Base-by-base conservation (phyloP, 2,797 vertebrate species). In the Falco concolor region DNA sequence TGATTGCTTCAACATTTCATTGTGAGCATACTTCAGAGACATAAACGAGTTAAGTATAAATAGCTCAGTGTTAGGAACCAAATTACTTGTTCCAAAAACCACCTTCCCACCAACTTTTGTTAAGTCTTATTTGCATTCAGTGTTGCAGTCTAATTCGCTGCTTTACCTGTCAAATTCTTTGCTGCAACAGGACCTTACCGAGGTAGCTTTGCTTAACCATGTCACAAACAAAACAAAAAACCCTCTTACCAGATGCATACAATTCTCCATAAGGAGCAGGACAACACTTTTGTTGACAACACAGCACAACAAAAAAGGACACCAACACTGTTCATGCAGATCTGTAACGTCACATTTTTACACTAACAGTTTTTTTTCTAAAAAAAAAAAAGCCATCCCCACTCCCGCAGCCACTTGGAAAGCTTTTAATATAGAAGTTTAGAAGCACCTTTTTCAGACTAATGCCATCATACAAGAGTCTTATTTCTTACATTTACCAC, bases 391-490 rank as follows among this genome's bases (percentile, higher is more conserved):
- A 40, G 40, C 0, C 19, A 44, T 18, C 44, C 44, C 44, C 44
- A 18, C 2, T 3, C 6, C 21, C 13, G 8, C 1, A 0, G 60
- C 49, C 60, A 63, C 22, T 5, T 21, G 12, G 30, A 12, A 65
- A 84, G 8, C 22, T 81, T 47, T 49, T 63, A 74, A 14, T 3
- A 45, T 1, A 42, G 11, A 57, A 53, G 14, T 36, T 70, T 24
- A 73, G 27, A 86, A 87, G 34, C 44, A 77, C 12, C 13, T 68
- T 89, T 90, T 85, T 16, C 36, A 83, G 49, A 40, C 17, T 90
- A 53, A 53, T 2, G 18, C 34, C 13, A 20, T 8, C 63, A 73
- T 8, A n/a, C 8, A 30, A 50, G 15, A 88, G 40, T 6, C 70
- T 21, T 19, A 5, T 24, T 68, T 74, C 27, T 72, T 84, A 47